Evolutionary conservation across 2,888 invertebrate genomes (phyloP).

Genomic region (Melipona beecheii): DNA sequence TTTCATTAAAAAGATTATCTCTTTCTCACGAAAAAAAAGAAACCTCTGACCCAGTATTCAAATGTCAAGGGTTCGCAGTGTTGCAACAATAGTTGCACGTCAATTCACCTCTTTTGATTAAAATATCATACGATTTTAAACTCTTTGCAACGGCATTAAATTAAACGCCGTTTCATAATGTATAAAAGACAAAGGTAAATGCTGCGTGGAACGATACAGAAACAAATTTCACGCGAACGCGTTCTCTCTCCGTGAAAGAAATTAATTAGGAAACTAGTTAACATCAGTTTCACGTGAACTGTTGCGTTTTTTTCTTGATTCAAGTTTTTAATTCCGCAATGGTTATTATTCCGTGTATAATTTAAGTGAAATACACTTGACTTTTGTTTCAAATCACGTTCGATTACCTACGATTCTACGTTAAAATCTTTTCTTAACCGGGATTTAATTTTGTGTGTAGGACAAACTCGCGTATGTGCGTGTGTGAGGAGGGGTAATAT

Average conservation of each 20-base stretch:
- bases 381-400: background rate
- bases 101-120: background rate
- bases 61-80: conserved; percentile 23
- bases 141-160: background rate
- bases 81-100: background rate
- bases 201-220: background rate
- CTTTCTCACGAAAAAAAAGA: background rate
- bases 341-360: background rate
- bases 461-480: background rate
- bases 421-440: background rate
- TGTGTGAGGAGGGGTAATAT: background rate
- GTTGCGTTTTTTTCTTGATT: background rate
- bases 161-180: background rate
- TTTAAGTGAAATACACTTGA: background rate
- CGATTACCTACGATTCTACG: background rate
- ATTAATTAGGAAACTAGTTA: background rate
- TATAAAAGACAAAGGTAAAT: background rate
- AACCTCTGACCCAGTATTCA: conserved; percentile 23
- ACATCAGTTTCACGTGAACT: background rate
- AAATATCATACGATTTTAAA: background rate
- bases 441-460: background rate
- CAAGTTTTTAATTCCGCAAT: background rate
- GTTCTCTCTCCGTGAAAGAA: background rate
- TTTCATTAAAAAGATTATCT: conserved; percentile 21
- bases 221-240: background rate